phyloP scores from a whole-genome alignment of 2,797 vertebrate species.

The Cichlasoma orientale region DNA sequence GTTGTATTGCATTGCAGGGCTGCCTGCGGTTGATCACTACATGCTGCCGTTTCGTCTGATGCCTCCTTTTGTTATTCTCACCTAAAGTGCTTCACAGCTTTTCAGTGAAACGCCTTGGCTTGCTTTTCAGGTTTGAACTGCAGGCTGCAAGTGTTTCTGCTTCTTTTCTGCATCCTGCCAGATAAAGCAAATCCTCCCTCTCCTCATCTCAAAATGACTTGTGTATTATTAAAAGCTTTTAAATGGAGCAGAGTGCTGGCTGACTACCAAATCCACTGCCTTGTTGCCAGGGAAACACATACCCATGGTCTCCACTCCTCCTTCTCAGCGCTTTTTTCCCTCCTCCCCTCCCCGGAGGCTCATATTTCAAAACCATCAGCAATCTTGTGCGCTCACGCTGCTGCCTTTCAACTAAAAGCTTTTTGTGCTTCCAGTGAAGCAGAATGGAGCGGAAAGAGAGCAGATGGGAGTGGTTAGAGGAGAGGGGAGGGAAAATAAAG shows the following conservation, averaged over 20 bases:
- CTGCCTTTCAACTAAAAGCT: constrained; percentile 99
- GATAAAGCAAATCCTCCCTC: constrained; percentile 50
- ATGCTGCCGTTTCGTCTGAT: constrained; percentile 35
- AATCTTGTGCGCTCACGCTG: constrained; percentile 86
- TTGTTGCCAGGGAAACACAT: constrained; percentile 80
- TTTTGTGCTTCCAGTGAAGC: constrained; percentile 91
- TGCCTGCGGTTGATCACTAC: constrained; percentile 9
- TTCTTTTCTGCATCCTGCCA: constrained; percentile 32
- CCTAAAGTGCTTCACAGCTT: constrained; percentile 20
- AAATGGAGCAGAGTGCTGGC: constrained; percentile 76
- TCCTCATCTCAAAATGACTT: constrained; percentile 48
- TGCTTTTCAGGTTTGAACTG: constrained; percentile 36
- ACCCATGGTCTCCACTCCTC: constrained; percentile 40
- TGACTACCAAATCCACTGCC: constrained; percentile 64
- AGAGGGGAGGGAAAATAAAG: constrained; percentile 72
- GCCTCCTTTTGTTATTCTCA: constrained; percentile 4
- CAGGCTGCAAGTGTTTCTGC: constrained; percentile 25
- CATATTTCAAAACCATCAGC: constrained; percentile 92
- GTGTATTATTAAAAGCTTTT: constrained; percentile 86
- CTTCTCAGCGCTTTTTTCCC: neutral
- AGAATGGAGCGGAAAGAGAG: constrained; percentile 55
- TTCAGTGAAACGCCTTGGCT: constrained; percentile 22
- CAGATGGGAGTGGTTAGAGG: constrained; percentile 62
- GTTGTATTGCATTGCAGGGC: neutral
- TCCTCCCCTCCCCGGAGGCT: constrained; percentile 65